Base-by-base conservation (phyloP, 2,888 invertebrate species). In the Clunio marinus region DNA sequence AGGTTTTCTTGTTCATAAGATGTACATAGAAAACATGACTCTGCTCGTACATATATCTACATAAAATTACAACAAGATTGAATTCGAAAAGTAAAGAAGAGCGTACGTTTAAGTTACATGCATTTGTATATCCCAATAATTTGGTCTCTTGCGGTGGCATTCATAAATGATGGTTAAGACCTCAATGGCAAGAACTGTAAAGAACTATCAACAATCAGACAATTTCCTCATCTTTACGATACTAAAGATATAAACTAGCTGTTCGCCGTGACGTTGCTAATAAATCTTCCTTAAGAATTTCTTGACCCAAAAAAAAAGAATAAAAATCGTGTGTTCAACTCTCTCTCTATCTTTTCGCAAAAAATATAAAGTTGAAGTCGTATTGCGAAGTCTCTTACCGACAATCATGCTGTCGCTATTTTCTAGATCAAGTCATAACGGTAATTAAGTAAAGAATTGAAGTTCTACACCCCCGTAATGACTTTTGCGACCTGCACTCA, bases 251-350 rank as follows among this genome's bases (percentile, higher is more conserved):
- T 2, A 41, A 41, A 41, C 41, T 41, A 41, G 41, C n/a, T n/a
- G n/a, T 41, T 41, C 41, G 41, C 10, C 2, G 41, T 32, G 32
- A 51, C 17, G 51, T 57, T 25, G 25, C 13, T 57, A 15, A 55
- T 46, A 66, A 66, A 32, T 51, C 51, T 55, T 55, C 55, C 66
- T 66, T 66, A 55, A 66, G 55, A 66, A 66, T 66, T 66, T 51
- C 66, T 66, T 66, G 66, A 66, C 66, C 66, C 66, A 66, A 51
- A 66, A n/a, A n/a, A n/a, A n/a, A 66, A 66, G 13, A 24, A 37
- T 2, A 32, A 60, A n/a, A 60, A 57, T 57, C 57, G 57, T 57
- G 57, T 27, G 24, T n/a, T 5, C 22, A 17, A 22, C 51, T 51
- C 51, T 51, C 51, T 17, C 7, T 58, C 2, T 25, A 15, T 27